These are phyloP conservation scores for Nannospalax galili DNA, from an alignment of 2,113 vertebrate species.

Conservation along the genomic window DNA sequence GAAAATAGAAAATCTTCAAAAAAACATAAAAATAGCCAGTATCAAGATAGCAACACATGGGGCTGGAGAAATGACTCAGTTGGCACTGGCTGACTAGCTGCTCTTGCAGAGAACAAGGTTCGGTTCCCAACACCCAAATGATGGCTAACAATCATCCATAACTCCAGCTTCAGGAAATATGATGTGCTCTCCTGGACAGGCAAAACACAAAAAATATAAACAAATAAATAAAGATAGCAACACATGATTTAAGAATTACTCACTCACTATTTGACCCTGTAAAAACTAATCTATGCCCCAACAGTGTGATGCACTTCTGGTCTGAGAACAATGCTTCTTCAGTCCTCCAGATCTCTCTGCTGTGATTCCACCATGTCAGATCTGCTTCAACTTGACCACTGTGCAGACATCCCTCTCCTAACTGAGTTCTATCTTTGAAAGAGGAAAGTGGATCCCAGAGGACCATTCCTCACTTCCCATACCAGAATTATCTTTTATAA, in stretches of 20 bases:
- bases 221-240: neutral
- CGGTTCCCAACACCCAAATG: too few relatives aligned
- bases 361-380: neutral
- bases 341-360: neutral
- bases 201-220: too few relatives aligned
- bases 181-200: too few relatives aligned
- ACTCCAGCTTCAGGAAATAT: too few relatives aligned
- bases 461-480: neutral
- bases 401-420: neutral
- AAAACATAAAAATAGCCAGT: neutral
- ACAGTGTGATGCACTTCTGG: neutral
- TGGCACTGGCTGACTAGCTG: too few relatives aligned
- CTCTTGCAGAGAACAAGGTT: too few relatives aligned
- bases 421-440: neutral
- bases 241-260: conserved; percentile 14
- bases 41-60: neutral
- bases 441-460: neutral
- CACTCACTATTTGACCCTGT: neutral
- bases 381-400: neutral
- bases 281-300: neutral
- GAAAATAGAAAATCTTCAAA: neutral
- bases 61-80: too few relatives aligned
- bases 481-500: conserved; percentile 2
- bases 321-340: neutral
- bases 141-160: too few relatives aligned